A percentile compares a stretch with the other conserved stretches of the same genome.
These are phyloP conservation scores for Leistus spinibarbis DNA, from an alignment of 2,888 invertebrate species.

Conservation along the genomic window DNA sequence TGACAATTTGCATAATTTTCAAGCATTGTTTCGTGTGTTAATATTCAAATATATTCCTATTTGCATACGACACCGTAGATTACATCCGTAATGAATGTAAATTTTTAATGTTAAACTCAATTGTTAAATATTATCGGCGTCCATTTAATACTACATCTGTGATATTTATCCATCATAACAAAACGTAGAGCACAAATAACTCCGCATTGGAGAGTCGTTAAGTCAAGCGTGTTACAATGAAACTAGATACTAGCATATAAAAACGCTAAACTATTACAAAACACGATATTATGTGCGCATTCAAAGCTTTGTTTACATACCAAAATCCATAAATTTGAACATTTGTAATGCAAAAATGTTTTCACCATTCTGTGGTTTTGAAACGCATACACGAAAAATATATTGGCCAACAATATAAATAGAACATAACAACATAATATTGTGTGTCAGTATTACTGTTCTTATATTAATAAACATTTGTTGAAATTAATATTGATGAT, in stretches of 20 bases:
- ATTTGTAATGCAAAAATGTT: conserved; percentile 24
- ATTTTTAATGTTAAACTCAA: not conserved
- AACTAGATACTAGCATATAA: not conserved
- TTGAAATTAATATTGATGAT: not conserved
- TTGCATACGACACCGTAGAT: no score
- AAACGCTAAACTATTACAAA: conserved; percentile 24
- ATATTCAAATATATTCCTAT: no score
- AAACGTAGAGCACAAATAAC: not conserved
- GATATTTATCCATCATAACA: not conserved
- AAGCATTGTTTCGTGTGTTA: no score
- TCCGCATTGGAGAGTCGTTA: not conserved
- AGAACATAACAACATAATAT: conserved; percentile 16
- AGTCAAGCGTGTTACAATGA: not conserved
- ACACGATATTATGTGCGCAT: conserved; percentile 28
- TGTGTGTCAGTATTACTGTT: not conserved
- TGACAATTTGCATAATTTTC: no score
- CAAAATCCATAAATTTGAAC: conserved; percentile 29
- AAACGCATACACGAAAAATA: conserved; percentile 16
- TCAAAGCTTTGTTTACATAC: conserved; percentile 34
- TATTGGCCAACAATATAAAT: conserved; percentile 26
- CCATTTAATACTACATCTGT: not conserved
- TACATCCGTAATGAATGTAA: not conserved
- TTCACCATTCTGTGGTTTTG: conserved; percentile 27
- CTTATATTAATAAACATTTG: not conserved
- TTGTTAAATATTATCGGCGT: not conserved